phyloP scores from a whole-genome alignment of 92 coral and sea anemone genomes.

The Bergia sp. region DNA sequence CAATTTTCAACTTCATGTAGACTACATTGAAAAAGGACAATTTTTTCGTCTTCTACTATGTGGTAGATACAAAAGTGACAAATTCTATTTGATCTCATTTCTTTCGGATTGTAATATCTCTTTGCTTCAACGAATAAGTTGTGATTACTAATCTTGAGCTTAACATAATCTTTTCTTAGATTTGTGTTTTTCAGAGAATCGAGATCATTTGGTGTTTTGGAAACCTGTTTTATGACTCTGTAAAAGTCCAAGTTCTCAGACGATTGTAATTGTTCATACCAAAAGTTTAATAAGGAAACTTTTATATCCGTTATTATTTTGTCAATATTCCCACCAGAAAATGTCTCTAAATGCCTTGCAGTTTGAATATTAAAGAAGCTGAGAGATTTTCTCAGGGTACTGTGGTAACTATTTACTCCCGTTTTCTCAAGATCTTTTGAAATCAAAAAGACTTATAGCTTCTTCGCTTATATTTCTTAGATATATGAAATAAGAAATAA shows the following conservation, averaged over 20 bases:
- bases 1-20: background rate
- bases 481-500: background rate
- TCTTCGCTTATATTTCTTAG: background rate
- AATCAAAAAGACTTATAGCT: background rate
- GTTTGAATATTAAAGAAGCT: background rate
- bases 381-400: conserved; percentile 10
- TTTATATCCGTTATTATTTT: conserved; percentile 15
- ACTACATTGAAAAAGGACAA: background rate
- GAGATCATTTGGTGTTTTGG: background rate
- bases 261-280: conserved; percentile 11
- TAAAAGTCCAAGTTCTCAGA: background rate
- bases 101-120: no score
- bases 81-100: background rate
- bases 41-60: conserved; percentile 10
- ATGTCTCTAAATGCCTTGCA: background rate
- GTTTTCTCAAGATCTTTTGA: background rate
- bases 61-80: conserved; percentile 18
- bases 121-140: no score
- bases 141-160: no score
- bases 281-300: conserved; percentile 5
- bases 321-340: conserved; percentile 16
- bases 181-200: background rate
- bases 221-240: background rate
- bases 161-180: no score
- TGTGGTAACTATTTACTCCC: conserved; percentile 16